A percentile compares a stretch with the other conserved stretches of the same genome.
These are phyloP conservation scores for Drosophila recens DNA, from an alignment of 2,888 invertebrate genomes.

Conservation along the genomic window DNA sequence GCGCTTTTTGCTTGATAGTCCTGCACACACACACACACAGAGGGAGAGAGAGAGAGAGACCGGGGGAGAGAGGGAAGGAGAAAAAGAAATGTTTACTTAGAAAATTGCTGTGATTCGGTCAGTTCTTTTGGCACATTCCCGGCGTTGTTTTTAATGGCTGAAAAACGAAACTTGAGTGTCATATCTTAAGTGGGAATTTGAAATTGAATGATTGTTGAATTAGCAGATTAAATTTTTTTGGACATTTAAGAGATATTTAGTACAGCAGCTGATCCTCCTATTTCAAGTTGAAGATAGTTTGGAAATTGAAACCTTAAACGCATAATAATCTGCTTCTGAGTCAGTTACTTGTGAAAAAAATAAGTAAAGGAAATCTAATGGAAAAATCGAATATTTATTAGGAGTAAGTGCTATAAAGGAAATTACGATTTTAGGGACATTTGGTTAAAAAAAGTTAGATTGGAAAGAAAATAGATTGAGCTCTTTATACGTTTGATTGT, in stretches of 20 bases:
- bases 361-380: background rate
- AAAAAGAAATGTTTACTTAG: conserved; percentile 68
- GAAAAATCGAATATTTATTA: too few relatives aligned
- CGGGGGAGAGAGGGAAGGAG: background rate
- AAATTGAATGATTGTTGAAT: conserved; percentile 73
- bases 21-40: conserved; percentile 21
- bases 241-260: background rate
- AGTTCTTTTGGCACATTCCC: conserved; percentile 44
- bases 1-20: conserved; percentile 50
- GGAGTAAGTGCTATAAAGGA: too few relatives aligned
- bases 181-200: conserved; percentile 58
- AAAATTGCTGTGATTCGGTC: conserved; percentile 75
- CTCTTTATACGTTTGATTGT: too few relatives aligned
- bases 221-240: conserved; percentile 62
- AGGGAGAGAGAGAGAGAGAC: background rate
- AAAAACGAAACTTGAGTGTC: conserved; percentile 47
- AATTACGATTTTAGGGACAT: background rate
- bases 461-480: too few relatives aligned
- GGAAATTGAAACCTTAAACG: background rate
- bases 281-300: background rate
- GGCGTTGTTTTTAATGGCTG: conserved; percentile 3
- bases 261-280: too few relatives aligned
- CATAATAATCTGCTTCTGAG: background rate
- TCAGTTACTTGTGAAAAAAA: background rate
- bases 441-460: too few relatives aligned